Evolutionary conservation across 2,113 vertebrate species (phyloP).

Genomic region (Chrysochloris asiatica): DNA sequence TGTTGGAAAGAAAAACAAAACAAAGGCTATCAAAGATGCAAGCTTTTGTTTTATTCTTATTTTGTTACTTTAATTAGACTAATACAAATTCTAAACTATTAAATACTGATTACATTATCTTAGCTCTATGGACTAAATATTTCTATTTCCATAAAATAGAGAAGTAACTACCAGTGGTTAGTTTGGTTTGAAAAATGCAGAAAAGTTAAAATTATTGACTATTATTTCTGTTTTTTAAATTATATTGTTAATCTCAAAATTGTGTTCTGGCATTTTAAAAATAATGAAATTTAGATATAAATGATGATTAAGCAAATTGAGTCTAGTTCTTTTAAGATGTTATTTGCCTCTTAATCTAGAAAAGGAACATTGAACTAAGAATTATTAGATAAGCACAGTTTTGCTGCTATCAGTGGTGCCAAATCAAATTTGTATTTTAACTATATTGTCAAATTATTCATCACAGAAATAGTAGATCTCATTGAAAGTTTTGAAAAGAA

Average conservation of each 20-base stretch:
- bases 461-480: background rate
- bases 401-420: background rate
- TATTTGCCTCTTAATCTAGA: background rate
- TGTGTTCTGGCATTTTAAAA: background rate
- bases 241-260: background rate
- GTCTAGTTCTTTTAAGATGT: background rate
- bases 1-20: background rate
- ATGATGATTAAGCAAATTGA: background rate
- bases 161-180: too few species aligned
- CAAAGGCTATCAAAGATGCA: constrained; percentile 11
- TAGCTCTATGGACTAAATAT: background rate
- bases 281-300: background rate
- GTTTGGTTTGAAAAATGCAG: background rate
- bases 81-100: background rate
- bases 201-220: background rate
- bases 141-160: background rate
- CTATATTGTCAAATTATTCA: background rate
- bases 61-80: constrained; percentile 46
- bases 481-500: background rate
- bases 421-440: background rate
- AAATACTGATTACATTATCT: background rate
- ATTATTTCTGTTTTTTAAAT: background rate
- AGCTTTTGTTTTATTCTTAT: constrained; percentile 36
- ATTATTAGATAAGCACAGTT: background rate
- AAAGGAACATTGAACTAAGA: background rate